Evolutionary conservation across 2,888 invertebrate species (phyloP), one percentile per base, ranked within the genome.

Genomic region (Drosophila mercatorum): DNA sequence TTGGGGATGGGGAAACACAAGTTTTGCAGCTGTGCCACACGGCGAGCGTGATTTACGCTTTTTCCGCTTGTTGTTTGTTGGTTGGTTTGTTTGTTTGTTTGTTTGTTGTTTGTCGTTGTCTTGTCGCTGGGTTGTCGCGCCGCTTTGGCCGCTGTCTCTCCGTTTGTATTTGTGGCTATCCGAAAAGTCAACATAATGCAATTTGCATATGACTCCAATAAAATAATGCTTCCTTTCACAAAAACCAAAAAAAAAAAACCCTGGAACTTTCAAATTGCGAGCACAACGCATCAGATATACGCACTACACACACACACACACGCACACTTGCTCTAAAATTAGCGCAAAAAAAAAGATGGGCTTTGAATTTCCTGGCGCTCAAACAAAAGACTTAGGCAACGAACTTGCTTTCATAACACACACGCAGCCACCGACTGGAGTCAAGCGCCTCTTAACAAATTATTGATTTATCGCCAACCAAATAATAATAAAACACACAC

Each of bases 361-460:
- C 72, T 81, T 78, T 80, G 75, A 78, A 81, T 81, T 80, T 88
- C 77, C 88, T 80, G 83, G 69, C 80, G 51, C 28, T n/a, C 62
- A 75, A 81, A 89, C 82, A 84, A 89, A 87, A 83, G 89, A 89
- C 85, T 85, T 87, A 72, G 88, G 82, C 89, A 87, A 89, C 89
- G 71, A 86, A 82, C 88, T 88, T 82, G 89, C 85, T 89, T 86
- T 86, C 88, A 89, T 88, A 81, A 82, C 58, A 56, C 62, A 57
- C 53, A 56, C 49, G 28, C 2, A 34, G 59, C 46, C 49, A 57
- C 46, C 53, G 47, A 63, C 17, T 36, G n/a, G 36, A 62, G 34
- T 40, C 61, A 44, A 72, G 88, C 82, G 86, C 75, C 83, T 72
- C 67, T 80, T 80, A 81, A 86, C 84, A 87, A 83, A 81, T 84